phyloP scores from a whole-genome alignment of 2,888 invertebrate species.

The Bellardia pandia region DNA sequence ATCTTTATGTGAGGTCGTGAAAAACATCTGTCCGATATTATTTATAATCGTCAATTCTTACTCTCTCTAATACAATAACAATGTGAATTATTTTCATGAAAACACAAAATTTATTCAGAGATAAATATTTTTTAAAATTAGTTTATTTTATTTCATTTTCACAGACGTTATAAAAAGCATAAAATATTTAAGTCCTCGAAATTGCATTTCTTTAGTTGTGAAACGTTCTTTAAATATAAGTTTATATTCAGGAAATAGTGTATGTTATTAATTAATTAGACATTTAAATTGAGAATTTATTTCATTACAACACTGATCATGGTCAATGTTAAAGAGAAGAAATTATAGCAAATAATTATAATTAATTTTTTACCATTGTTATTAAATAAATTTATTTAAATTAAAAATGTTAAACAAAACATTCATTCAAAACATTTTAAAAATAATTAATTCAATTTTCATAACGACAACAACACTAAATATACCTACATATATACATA shows the following conservation, averaged over 20 bases:
- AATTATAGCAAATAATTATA: not conserved
- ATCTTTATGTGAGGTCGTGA: no score
- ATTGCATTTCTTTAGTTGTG: no score
- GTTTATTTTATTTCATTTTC: no score
- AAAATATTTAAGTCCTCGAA: no score
- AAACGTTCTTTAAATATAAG: no score
- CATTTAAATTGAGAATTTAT: conserved; percentile 1
- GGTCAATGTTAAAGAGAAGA: conserved; percentile 42
- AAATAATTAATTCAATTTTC: conserved; percentile 25
- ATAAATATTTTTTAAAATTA: no score
- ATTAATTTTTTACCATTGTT: conserved; percentile 19
- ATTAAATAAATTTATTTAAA: conserved; percentile 27
- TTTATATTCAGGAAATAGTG: conserved; percentile 20
- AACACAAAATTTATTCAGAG: no score
- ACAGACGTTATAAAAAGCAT: no score
- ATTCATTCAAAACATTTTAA: conserved; percentile 36
- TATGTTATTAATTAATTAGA: not conserved
- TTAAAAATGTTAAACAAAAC: not conserved
- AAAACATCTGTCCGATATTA: no score
- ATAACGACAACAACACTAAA: not conserved
- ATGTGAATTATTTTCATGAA: no score
- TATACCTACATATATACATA: not conserved
- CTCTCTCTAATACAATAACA: no score
- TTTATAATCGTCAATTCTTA: no score
- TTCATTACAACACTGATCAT: conserved; percentile 45